A percentile compares a stretch with the other conserved stretches of the same genome.
These are phyloP conservation scores for Aporrectodea caliginosa DNA, from an alignment of 1,140 invertebrate species.

Conservation along the genomic window DNA sequence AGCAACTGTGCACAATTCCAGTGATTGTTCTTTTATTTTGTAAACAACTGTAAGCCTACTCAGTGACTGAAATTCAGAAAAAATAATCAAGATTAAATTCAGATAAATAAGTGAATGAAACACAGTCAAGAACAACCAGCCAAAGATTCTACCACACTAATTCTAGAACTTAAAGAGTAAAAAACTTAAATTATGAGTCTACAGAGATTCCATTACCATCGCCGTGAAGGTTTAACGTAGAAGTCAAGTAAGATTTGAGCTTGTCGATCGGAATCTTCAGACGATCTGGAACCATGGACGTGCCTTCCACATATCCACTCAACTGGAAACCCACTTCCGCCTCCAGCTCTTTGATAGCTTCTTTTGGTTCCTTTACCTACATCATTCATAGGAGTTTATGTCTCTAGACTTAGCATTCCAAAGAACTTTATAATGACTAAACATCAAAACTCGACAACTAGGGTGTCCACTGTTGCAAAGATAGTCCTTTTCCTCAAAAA, in stretches of 20 bases:
- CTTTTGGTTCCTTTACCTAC: constrained; percentile 38
- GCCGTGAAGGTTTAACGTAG: constrained; percentile 33
- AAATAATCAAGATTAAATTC: too few relatives aligned
- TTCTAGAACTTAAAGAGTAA: background rate
- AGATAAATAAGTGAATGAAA: too few relatives aligned
- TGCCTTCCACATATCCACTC: constrained; percentile 42
- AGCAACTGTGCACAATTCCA: too few relatives aligned
- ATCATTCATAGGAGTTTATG: constrained; percentile 19
- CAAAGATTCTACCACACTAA: background rate
- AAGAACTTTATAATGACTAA: background rate
- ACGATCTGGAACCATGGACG: constrained; percentile 40
- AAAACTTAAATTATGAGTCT: background rate
- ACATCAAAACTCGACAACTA: too few relatives aligned
- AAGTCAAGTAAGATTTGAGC: constrained; percentile 41
- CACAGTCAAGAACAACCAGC: too few relatives aligned
- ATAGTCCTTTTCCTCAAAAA: too few relatives aligned
- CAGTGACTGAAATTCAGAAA: too few relatives aligned
- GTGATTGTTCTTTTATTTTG: too few relatives aligned
- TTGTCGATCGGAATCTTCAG: constrained; percentile 39
- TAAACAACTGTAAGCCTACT: too few relatives aligned
- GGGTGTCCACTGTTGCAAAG: too few relatives aligned
- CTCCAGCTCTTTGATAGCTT: constrained; percentile 50
- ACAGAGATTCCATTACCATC: background rate
- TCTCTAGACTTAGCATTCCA: constrained; percentile 26
- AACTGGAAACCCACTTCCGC: constrained; percentile 43